These are phyloP conservation scores for Nebria brevicollis DNA, from an alignment of 2,888 invertebrate species.

Conservation along the genomic window DNA sequence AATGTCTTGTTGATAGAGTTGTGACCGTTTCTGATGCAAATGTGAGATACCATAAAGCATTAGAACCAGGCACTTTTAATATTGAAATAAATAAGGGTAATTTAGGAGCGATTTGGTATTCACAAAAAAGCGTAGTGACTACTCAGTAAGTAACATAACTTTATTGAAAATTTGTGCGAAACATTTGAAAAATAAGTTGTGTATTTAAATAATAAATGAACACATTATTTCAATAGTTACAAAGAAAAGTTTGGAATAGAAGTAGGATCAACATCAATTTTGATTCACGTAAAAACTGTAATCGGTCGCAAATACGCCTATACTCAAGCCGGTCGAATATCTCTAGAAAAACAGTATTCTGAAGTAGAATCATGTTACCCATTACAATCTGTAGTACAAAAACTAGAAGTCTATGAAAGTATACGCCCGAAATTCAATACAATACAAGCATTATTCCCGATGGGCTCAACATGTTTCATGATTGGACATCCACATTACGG, in stretches of 20 bases:
- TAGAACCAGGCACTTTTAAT: slow-evolving; percentile 60
- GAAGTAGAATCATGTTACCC: slow-evolving; percentile 72
- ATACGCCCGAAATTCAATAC: slow-evolving; percentile 59
- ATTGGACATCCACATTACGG: slow-evolving; percentile 85
- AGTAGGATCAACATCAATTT: slow-evolving; percentile 72
- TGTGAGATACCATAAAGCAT: slow-evolving; percentile 63
- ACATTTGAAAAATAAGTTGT: neutral
- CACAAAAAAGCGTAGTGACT: slow-evolving; percentile 66
- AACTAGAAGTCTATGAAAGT: slow-evolving; percentile 64
- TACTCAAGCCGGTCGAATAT: slow-evolving; percentile 70
- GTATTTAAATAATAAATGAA: neutral
- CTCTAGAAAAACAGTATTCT: slow-evolving; percentile 79
- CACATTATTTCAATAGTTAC: slow-evolving; percentile 66
- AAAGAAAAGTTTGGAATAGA: slow-evolving; percentile 81
- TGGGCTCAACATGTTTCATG: slow-evolving; percentile 77
- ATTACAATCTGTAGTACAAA: slow-evolving; percentile 72
- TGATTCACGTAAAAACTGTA: slow-evolving; percentile 78
- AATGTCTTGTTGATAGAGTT: slow-evolving; percentile 64
- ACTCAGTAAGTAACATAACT: slow-evolving; percentile 66
- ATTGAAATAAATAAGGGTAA: slow-evolving; percentile 64
- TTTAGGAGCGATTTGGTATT: slow-evolving; percentile 64
- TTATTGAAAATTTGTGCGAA: neutral
- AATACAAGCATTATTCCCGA: slow-evolving; percentile 74
- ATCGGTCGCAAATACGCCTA: slow-evolving; percentile 74
- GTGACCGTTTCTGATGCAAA: slow-evolving; percentile 71